Evolutionary conservation across 2,888 invertebrate genomes (phyloP).

Genomic region (Perizoma flavofasciatum): DNA sequence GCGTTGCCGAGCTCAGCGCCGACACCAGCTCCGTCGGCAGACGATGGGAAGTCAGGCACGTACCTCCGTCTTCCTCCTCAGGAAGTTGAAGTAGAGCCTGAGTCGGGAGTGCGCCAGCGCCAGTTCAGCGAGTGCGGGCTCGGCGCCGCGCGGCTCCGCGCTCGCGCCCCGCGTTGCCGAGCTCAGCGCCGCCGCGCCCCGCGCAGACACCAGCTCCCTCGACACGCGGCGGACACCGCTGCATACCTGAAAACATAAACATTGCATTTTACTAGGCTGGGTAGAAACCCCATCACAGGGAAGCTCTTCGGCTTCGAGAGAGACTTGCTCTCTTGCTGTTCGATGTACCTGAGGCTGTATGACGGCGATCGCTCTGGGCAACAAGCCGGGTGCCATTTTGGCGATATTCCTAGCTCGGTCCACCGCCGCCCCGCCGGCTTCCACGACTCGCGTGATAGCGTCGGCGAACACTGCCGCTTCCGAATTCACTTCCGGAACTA

Average conservation of each 20-base stretch:
- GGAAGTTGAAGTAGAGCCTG: constrained; percentile 95
- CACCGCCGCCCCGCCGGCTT: constrained; percentile 59
- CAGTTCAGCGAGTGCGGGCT: constrained; percentile 84
- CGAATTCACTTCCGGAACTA: constrained; percentile 41
- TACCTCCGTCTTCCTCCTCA: constrained; percentile 89
- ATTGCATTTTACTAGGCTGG: too few species aligned
- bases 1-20: too few species aligned
- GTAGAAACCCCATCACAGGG: too few species aligned
- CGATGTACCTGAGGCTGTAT: constrained; percentile 57
- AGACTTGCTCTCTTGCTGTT: too few species aligned
- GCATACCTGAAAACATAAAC: constrained; percentile 52
- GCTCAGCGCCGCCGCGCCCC: constrained; percentile 34
- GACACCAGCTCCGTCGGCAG: too few species aligned
- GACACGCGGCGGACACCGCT: constrained; percentile 55
- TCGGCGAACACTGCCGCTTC: constrained; percentile 66
- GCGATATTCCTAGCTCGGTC: constrained; percentile 52
- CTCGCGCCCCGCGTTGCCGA: constrained; percentile 62
- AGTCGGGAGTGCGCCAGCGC: constrained; percentile 95
- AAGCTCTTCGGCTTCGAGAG: too few species aligned
- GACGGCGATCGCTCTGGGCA: constrained; percentile 39
- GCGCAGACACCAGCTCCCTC: constrained; percentile 38
- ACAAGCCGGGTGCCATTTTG: constrained; percentile 41
- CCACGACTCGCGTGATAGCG: constrained; percentile 66
- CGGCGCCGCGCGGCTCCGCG: constrained; percentile 34
- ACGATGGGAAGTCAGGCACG: too few species aligned